A percentile compares a stretch with the other conserved stretches of the same genome.
Conservation (phyloP, 2,113 vertebrate genomes). For the Parotia lawesii region DNA sequence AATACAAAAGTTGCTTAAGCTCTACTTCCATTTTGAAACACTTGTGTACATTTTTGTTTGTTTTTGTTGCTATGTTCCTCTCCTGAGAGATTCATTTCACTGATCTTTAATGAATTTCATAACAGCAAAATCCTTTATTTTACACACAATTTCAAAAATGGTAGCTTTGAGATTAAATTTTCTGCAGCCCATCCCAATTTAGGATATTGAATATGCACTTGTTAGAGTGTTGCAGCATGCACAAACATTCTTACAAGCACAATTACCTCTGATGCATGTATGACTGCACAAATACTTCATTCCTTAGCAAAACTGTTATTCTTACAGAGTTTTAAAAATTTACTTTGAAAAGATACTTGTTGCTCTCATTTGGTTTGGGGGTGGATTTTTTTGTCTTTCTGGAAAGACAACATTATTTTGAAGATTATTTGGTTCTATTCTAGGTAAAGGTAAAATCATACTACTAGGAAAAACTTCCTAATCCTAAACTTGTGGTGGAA, state of each 20-base stretch:
- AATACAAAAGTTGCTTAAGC: constrained; percentile 12
- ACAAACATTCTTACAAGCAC: background rate
- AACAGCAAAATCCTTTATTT: constrained; percentile 5
- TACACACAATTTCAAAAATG: background rate
- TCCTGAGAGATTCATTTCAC: constrained; percentile 1
- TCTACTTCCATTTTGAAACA: background rate
- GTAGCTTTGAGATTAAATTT: background rate
- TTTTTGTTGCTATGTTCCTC: background rate
- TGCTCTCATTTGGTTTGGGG: background rate
- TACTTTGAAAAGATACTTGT: background rate
- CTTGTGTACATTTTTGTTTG: background rate
- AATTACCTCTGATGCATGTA: background rate
- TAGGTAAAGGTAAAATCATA: background rate
- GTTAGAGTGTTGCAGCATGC: background rate
- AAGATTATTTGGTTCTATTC: background rate
- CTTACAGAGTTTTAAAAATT: background rate
- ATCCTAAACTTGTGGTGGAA: background rate
- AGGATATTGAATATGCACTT: background rate
- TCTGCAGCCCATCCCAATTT: background rate
- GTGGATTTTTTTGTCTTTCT: background rate
- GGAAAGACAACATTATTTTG: background rate
- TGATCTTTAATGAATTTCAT: background rate
- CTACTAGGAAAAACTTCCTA: background rate
- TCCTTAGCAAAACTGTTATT: background rate
- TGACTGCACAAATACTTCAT: background rate